Evolutionary conservation across 1,140 invertebrate genomes (phyloP).

Genomic region (Apis cerana): DNA sequence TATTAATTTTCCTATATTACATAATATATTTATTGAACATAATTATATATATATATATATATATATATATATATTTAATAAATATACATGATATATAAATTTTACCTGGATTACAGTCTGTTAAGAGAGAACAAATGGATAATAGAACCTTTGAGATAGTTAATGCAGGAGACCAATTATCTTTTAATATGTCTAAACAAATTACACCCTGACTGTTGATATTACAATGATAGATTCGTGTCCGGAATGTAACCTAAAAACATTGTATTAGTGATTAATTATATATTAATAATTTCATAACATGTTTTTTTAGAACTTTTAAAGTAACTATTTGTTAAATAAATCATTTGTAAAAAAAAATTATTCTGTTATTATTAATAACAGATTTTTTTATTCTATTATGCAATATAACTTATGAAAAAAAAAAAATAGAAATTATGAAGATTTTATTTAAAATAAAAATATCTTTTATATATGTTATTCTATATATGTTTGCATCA

Average conservation of each 20-base stretch:
- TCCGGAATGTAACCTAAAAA: constrained; percentile 95
- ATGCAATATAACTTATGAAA: not conserved
- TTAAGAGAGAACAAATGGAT: constrained; percentile 96
- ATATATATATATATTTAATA: not conserved
- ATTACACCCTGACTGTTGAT: constrained; percentile 98
- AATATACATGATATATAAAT: constrained; percentile 33
- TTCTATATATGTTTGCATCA: no score
- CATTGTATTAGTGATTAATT: constrained; percentile 28
- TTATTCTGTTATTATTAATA: not conserved
- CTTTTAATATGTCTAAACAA: constrained; percentile 97
- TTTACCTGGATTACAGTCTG: constrained; percentile 97
- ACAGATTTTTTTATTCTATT: not conserved
- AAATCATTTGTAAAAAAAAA: no score
- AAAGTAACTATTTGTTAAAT: no score
- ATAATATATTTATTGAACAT: not conserved
- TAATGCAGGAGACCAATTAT: constrained; percentile 97
- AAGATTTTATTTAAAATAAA: not conserved
- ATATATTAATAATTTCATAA: not conserved
- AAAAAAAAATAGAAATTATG: not conserved
- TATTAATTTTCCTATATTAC: not conserved
- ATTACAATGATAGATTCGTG: constrained; percentile 98
- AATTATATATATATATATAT: not conserved
- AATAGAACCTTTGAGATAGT: constrained; percentile 97
- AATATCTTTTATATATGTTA: not conserved
- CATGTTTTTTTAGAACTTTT: not conserved